Evolutionary conservation across 2,888 invertebrate genomes (phyloP).

Genomic region (Autographa pulchrina): DNA sequence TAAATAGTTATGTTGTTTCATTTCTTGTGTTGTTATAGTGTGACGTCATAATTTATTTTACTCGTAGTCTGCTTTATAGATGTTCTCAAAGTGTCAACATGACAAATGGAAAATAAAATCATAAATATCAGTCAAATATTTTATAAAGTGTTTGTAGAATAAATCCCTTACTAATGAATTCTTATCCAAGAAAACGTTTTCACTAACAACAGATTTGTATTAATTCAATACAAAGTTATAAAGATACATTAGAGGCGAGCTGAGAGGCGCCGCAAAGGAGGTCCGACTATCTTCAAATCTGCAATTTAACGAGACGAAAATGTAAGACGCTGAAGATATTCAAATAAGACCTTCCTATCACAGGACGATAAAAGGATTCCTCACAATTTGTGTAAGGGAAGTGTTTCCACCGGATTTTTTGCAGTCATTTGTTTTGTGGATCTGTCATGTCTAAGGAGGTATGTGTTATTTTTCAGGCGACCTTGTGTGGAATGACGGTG

Average conservation of each 20-base stretch:
- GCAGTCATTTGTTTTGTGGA: conserved; percentile 37
- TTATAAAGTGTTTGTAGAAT: background rate
- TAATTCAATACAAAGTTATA: conserved; percentile 51
- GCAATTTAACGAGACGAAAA: conserved; percentile 59
- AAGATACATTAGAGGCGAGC: conserved; percentile 45
- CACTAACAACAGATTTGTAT: conserved; percentile 20
- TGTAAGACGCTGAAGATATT: conserved; percentile 52
- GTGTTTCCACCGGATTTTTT: conserved; percentile 31
- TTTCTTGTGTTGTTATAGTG: too few species aligned
- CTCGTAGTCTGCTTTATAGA: too few species aligned
- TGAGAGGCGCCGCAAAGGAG: conserved; percentile 31
- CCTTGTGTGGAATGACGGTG: conserved; percentile 11
- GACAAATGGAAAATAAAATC: background rate
- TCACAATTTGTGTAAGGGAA: conserved; percentile 55
- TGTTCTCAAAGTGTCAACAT: too few species aligned
- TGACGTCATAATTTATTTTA: too few species aligned
- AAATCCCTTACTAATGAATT: conserved; percentile 11
- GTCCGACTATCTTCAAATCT: conserved; percentile 50
- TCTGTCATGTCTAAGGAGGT: conserved; percentile 23
- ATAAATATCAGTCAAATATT: too few species aligned
- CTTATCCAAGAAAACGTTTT: background rate
- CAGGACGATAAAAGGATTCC: conserved; percentile 58
- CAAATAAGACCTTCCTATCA: conserved; percentile 59
- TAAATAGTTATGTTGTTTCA: background rate
- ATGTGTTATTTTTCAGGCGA: conserved; percentile 13